A percentile compares a stretch with the other conserved stretches of the same genome.
These are phyloP conservation scores for Leptodirus hochenwartii DNA, from an alignment of 2,888 invertebrate genomes.

Conservation along the genomic window DNA sequence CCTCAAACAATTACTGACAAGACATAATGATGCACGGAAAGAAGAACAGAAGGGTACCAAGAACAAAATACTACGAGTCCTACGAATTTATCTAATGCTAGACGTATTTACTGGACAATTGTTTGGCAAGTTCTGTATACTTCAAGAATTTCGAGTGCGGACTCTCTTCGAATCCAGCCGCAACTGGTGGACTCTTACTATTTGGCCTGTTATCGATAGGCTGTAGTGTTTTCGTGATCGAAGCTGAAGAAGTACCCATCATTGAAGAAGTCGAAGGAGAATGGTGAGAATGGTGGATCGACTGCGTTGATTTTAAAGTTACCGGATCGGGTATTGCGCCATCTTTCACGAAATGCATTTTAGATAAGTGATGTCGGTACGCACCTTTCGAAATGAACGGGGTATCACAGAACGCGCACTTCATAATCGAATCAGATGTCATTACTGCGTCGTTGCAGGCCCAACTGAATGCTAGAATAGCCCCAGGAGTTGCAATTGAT, in stretches of 20 bases:
- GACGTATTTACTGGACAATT: constrained; percentile 92
- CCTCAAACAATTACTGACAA: too few relatives aligned
- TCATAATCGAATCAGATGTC: constrained; percentile 75
- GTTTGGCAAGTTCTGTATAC: constrained; percentile 96
- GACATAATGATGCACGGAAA: too few relatives aligned
- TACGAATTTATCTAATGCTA: constrained; percentile 30
- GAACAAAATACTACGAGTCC: constrained; percentile 1
- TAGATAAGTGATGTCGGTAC: constrained; percentile 87
- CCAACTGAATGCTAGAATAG: constrained; percentile 83
- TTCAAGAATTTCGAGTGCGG: constrained; percentile 95
- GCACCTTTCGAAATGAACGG: constrained; percentile 94
- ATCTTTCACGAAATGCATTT: constrained; percentile 90
- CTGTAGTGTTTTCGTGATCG: constrained; percentile 16
- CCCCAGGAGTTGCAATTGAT: constrained; percentile 47
- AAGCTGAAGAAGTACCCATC: constrained; percentile 10
- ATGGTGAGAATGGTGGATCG: constrained; percentile 20
- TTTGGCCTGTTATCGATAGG: constrained; percentile 18
- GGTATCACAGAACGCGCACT: constrained; percentile 88
- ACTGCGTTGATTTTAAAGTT: constrained; percentile 29
- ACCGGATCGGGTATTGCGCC: constrained; percentile 67
- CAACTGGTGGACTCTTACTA: constrained; percentile 29
- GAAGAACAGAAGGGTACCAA: too few relatives aligned
- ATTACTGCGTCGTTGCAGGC: constrained; percentile 85
- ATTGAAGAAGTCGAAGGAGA: constrained; percentile 15
- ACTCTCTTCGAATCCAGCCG: constrained; percentile 62